Evolutionary conservation across 2,113 vertebrate species (phyloP).

Genomic region (Chlorodrepanis virens): DNA sequence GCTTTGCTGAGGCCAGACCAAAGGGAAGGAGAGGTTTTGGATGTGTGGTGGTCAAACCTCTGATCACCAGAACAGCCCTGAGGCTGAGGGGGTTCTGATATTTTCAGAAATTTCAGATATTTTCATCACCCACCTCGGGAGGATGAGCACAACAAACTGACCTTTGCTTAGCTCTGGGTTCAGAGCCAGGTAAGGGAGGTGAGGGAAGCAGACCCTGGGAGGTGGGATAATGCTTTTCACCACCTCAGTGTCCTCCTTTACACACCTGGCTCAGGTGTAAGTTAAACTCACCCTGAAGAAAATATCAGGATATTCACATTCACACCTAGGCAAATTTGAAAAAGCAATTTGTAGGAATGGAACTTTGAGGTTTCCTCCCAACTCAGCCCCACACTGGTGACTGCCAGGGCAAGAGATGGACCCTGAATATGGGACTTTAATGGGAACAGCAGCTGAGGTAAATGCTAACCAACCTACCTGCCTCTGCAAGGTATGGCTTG

Average conservation of each 20-base stretch:
- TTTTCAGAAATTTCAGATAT: not conserved
- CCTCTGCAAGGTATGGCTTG: not conserved
- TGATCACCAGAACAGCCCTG: not conserved
- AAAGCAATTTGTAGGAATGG: not conserved
- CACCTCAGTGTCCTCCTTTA: not conserved
- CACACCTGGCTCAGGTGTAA: not conserved
- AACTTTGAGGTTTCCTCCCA: not conserved
- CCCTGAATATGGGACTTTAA: not conserved
- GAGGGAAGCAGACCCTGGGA: not conserved
- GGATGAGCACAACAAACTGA: not conserved
- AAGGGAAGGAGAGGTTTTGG: not conserved
- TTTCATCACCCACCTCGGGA: not conserved
- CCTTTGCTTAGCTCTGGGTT: not conserved
- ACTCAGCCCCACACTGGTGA: not conserved
- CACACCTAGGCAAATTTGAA: not conserved
- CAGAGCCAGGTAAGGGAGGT: not conserved
- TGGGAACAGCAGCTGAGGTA: not conserved
- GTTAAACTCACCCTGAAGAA: not conserved
- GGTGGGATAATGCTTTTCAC: not conserved
- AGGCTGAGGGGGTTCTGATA: accelerated
- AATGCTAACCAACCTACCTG: not conserved
- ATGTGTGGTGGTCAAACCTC: not conserved
- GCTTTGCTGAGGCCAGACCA: not conserved
- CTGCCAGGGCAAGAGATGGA: not conserved
- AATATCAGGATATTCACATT: not conserved